Conservation (phyloP, 1,140 invertebrate genomes). For the Bemisia tabaci region DNA sequence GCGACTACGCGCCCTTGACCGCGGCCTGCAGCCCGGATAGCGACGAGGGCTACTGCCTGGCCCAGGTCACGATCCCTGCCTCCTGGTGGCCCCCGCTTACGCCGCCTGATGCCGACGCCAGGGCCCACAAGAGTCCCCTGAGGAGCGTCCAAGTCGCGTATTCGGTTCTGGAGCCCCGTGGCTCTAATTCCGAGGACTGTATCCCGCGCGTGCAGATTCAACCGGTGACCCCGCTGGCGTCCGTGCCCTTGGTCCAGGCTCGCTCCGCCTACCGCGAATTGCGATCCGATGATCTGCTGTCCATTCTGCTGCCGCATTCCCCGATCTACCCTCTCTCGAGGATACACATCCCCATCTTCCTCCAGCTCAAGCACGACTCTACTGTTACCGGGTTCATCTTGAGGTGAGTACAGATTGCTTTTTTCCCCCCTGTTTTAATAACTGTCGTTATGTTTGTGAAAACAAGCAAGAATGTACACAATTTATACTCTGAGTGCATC, state of each 20-base stretch:
- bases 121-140: slow-evolving; percentile 45
- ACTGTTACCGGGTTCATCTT: slow-evolving; percentile 63
- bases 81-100: slow-evolving; percentile 68
- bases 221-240: slow-evolving; percentile 52
- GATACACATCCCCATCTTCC: slow-evolving; percentile 69
- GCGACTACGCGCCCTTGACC: slow-evolving; percentile 40
- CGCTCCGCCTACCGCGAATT: slow-evolving; percentile 69
- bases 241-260: slow-evolving; percentile 55
- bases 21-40: slow-evolving; percentile 76
- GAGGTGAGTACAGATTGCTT: slow-evolving; percentile 45
- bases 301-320: slow-evolving; percentile 72
- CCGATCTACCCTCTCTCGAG: slow-evolving; percentile 76
- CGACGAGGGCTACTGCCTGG: slow-evolving; percentile 77
- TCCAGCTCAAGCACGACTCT: slow-evolving; percentile 35
- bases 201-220: slow-evolving; percentile 59
- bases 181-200: slow-evolving; percentile 38
- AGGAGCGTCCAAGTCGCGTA: slow-evolving; percentile 63
- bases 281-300: slow-evolving; percentile 58
- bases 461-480: background rate
- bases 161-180: slow-evolving; percentile 52
- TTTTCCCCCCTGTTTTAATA: background rate
- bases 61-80: slow-evolving; percentile 60
- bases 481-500: too few relatives aligned
- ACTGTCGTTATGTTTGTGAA: background rate
- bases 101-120: slow-evolving; percentile 28